Evolutionary conservation across 2,113 vertebrate genomes (phyloP).

Genomic region (Colinus virginianus): DNA sequence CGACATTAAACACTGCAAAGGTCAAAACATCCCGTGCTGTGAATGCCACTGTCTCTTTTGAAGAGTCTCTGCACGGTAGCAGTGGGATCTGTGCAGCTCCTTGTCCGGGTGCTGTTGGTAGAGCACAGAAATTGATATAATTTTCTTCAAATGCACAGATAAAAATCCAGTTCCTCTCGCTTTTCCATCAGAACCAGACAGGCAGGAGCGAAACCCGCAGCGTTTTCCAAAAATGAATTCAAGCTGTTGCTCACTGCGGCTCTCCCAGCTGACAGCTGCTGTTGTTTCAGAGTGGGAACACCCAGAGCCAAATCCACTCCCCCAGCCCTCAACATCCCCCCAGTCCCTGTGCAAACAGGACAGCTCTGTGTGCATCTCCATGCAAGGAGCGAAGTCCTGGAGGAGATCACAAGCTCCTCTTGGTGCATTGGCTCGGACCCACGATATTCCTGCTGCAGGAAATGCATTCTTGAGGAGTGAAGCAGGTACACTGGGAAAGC

Average conservation of each 20-base stretch:
- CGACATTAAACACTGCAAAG: not conserved
- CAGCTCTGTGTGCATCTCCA: not conserved
- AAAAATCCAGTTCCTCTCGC: not conserved
- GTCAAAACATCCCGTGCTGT: fast-evolving
- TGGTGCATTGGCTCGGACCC: fast-evolving
- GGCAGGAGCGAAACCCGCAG: not conserved
- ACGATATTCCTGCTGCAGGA: not conserved
- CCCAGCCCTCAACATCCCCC: not conserved
- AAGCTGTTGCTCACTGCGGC: not conserved
- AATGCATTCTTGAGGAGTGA: not conserved
- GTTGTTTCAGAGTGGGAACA: not conserved
- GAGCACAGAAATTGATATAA: not conserved
- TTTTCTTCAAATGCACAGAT: not conserved
- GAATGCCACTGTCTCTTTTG: fast-evolving
- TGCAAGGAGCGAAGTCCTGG: not conserved
- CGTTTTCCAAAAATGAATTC: not conserved
- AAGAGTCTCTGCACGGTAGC: not conserved
- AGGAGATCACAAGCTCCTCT: not conserved
- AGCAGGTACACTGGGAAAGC: not conserved
- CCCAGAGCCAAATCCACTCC: fast-evolving
- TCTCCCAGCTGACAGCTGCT: conserved; percentile 13
- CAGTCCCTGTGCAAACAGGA: not conserved
- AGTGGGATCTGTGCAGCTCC: not conserved
- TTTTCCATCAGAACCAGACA: not conserved
- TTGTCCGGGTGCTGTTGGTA: not conserved